These are phyloP conservation scores for Halcyon chelicuti DNA, from an alignment of 2,797 vertebrate genomes.

Conservation along the genomic window DNA sequence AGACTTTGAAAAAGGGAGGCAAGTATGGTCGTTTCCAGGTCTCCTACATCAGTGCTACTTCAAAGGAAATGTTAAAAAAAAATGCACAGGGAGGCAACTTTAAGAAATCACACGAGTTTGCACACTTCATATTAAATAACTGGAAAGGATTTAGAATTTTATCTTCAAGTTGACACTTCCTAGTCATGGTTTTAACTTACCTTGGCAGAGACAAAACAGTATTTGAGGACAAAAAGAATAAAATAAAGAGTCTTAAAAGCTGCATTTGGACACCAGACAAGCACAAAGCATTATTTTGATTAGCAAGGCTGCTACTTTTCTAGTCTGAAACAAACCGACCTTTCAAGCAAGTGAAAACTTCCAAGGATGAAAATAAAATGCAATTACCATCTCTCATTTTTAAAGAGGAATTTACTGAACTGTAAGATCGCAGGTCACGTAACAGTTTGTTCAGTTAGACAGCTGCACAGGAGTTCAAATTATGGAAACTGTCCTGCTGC, in stretches of 20 bases:
- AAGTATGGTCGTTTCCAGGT: neutral
- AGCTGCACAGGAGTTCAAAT: neutral
- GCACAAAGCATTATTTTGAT: neutral
- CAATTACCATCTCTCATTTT: neutral
- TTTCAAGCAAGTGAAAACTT: neutral
- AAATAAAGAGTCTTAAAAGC: neutral
- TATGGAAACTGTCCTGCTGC: neutral
- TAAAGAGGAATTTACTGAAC: neutral
- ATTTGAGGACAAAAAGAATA: neutral
- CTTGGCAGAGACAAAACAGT: neutral
- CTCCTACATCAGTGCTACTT: neutral
- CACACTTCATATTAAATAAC: neutral
- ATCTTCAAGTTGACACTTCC: neutral
- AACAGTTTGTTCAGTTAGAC: neutral
- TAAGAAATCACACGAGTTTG: neutral
- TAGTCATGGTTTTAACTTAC: neutral
- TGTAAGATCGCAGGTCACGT: neutral
- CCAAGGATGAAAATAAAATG: neutral
- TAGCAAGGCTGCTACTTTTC: neutral
- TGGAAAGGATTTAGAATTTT: neutral
- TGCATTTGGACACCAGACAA: neutral
- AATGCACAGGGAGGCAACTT: neutral
- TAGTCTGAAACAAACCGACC: neutral
- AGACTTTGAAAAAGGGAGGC: neutral
- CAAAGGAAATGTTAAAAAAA: neutral